Percentiles rank a stretch among this genome's conserved stretches.
Conservation (phyloP, 2,888 invertebrate species). For the Leptinotarsa tumamoca region DNA sequence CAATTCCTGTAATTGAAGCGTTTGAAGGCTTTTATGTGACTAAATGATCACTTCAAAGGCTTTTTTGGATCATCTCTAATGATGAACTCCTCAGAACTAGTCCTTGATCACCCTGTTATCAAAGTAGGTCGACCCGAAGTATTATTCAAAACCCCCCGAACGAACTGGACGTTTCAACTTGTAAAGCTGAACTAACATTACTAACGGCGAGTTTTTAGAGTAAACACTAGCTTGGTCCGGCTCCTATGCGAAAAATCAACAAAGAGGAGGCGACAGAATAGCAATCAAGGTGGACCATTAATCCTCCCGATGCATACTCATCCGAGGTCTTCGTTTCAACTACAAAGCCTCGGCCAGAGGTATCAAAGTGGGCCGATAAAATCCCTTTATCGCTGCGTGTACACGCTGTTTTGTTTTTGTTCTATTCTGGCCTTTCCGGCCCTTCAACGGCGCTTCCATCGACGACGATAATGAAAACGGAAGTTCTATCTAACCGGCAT, state of each 20-base stretch:
- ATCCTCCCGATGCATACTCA: slow-evolving; percentile 35
- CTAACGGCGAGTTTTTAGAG: slow-evolving; percentile 10
- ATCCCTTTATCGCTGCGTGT: slow-evolving; percentile 12
- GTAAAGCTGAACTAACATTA: slow-evolving; percentile 8
- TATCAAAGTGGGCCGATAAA: slow-evolving; percentile 18
- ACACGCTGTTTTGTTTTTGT: slow-evolving; percentile 21
- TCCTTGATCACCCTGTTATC: background rate
- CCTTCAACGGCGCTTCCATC: background rate
- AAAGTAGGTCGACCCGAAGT: background rate
- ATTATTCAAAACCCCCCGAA: background rate
- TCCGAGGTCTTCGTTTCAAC: slow-evolving; percentile 18
- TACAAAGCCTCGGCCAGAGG: slow-evolving; percentile 19
- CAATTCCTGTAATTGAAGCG: too few relatives aligned
- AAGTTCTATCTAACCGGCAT: slow-evolving; percentile 31
- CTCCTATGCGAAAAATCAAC: slow-evolving; percentile 17
- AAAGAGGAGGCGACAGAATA: slow-evolving; percentile 19
- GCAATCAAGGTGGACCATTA: slow-evolving; percentile 39
- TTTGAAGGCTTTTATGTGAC: too few relatives aligned
- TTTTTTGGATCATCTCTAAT: too few relatives aligned
- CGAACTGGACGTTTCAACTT: background rate
- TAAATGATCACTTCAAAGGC: too few relatives aligned
- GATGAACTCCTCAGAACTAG: background rate
- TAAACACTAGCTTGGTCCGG: background rate
- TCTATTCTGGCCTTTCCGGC: background rate
- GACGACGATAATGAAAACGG: slow-evolving; percentile 23